Conservation (phyloP, 2,888 invertebrate species). For the Spilosoma lubricipeda region DNA sequence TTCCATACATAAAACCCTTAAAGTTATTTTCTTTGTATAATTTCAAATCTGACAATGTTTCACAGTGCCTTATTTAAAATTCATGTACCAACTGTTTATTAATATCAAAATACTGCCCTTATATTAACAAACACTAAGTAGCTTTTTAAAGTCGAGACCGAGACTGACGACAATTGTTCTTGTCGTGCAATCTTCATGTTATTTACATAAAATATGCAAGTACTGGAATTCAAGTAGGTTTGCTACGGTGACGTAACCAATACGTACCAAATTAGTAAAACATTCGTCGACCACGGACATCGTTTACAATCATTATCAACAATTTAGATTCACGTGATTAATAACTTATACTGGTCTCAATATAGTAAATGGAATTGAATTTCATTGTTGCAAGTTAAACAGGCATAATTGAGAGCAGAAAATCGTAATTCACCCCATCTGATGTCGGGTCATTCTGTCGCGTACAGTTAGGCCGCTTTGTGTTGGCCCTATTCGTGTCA, state of each 20-base stretch:
- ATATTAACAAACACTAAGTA: slow-evolving; percentile 40
- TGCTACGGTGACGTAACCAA: slow-evolving; percentile 75
- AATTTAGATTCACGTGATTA: slow-evolving; percentile 76
- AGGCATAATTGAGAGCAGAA: slow-evolving; percentile 52
- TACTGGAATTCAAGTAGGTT: slow-evolving; percentile 73
- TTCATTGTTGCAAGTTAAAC: slow-evolving; percentile 57
- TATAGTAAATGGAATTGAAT: slow-evolving; percentile 50
- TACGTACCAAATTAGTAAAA: slow-evolving; percentile 78
- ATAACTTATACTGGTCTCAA: slow-evolving; percentile 66
- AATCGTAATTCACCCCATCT: slow-evolving; percentile 68
- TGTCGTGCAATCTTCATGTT: slow-evolving; percentile 72
- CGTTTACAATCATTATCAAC: slow-evolving; percentile 75
- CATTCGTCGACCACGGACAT: slow-evolving; percentile 73
- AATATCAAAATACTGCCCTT: slow-evolving; percentile 22
- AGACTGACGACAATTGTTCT: slow-evolving; percentile 63
- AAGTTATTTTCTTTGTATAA: background rate
- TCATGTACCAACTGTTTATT: background rate
- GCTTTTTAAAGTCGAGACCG: slow-evolving; percentile 60
- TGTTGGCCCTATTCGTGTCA: slow-evolving; percentile 75
- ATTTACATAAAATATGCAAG: slow-evolving; percentile 80
- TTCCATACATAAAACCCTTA: background rate
- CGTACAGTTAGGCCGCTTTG: slow-evolving; percentile 78
- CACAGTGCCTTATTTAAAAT: background rate
- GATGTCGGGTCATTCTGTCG: slow-evolving; percentile 74
- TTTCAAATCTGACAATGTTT: background rate